Percentiles rank a stretch among this genome's conserved stretches.
phyloP scores from a whole-genome alignment of 1,140 invertebrate genomes.

The Oryctes rhinoceros region DNA sequence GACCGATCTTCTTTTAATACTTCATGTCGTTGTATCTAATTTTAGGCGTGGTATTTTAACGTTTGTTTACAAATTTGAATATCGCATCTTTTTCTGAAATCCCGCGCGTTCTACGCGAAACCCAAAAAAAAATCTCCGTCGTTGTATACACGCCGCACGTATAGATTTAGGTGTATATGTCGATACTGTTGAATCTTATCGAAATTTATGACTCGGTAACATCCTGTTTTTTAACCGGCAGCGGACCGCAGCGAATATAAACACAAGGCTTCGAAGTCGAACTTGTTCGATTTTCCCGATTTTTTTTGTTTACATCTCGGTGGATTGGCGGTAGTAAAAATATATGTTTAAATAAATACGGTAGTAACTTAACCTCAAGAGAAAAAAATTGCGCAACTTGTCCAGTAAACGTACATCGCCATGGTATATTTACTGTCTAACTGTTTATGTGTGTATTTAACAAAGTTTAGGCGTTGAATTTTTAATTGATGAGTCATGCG shows the following conservation, averaged over 20 bases:
- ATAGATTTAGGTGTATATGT: neutral
- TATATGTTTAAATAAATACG: neutral
- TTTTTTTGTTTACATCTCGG: neutral
- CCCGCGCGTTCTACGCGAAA: too few species aligned
- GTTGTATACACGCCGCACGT: neutral
- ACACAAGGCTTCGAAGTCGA: neutral
- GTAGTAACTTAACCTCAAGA: too few species aligned
- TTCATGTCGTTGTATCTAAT: neutral
- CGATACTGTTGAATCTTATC: neutral
- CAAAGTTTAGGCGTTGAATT: too few species aligned
- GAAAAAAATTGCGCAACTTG: too few species aligned
- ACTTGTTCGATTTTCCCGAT: neutral
- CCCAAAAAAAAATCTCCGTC: neutral
- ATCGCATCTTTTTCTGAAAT: neutral
- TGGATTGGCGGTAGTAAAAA: neutral
- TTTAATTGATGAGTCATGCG: too few species aligned
- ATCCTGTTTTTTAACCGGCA: neutral
- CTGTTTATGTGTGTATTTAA: too few species aligned
- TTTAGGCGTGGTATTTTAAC: neutral
- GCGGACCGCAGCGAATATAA: neutral
- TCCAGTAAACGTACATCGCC: too few species aligned
- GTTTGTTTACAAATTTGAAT: slow-evolving; percentile 15
- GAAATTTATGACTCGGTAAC: neutral
- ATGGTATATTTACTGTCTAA: too few species aligned
- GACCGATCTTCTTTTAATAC: too few species aligned